Conservation (phyloP, 1,140 invertebrate genomes). For the Euwallacea similis region DNA sequence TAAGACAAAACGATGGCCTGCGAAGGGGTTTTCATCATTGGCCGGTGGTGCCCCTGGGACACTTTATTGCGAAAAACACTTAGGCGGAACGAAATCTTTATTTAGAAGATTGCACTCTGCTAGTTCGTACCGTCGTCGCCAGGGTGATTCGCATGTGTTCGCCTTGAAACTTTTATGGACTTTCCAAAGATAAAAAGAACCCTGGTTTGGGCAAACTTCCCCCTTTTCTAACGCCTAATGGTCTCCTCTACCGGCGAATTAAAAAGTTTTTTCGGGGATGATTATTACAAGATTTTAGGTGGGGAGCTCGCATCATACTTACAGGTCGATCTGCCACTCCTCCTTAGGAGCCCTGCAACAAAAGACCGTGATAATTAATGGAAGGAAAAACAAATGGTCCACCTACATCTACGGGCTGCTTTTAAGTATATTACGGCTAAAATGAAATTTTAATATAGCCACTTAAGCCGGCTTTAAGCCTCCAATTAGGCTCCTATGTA, state of each 20-base stretch:
- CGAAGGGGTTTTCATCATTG: slow-evolving; percentile 27
- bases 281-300: no score
- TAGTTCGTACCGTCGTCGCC: no score
- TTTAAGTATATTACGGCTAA: background rate
- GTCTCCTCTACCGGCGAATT: no score
- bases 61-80: slow-evolving; percentile 52
- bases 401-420: background rate
- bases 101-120: slow-evolving; percentile 47
- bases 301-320: background rate
- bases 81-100: slow-evolving; percentile 46
- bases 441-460: slow-evolving; percentile 17
- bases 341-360: background rate
- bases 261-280: no score
- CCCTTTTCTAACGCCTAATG: no score
- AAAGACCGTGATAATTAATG: background rate
- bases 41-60: slow-evolving; percentile 38
- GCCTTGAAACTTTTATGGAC: no score
- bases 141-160: no score
- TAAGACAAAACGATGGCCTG: no score
- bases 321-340: slow-evolving; percentile 1
- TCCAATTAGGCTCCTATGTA: slow-evolving; percentile 10
- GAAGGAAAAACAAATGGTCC: background rate
- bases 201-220: no score
- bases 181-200: no score
- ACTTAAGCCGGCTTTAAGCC: slow-evolving; percentile 12